A percentile compares a stretch with the other conserved stretches of the same genome.
These are phyloP conservation scores for Staurois parvus DNA, from an alignment of 2,797 vertebrate genomes.

Conservation along the genomic window DNA sequence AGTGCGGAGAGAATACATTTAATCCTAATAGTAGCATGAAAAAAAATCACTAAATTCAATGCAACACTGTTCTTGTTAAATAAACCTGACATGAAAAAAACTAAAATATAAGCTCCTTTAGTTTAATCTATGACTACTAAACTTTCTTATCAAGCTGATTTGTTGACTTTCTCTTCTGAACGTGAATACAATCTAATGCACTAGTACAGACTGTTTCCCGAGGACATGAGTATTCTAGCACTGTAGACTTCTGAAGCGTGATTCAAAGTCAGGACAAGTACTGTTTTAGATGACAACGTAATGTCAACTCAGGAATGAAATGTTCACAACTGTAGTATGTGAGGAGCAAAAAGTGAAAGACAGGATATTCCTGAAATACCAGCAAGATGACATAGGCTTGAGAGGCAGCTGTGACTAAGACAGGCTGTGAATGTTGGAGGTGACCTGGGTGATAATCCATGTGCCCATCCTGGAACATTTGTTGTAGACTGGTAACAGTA, in stretches of 20 bases:
- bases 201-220: background rate
- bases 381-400: conserved; percentile 33
- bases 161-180: background rate
- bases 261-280: background rate
- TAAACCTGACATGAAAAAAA: too few species aligned
- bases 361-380: conserved; percentile 27
- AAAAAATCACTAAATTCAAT: too few species aligned
- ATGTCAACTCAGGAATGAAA: conserved; percentile 26
- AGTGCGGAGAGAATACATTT: too few species aligned
- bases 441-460: conserved; percentile 42
- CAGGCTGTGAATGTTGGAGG: conserved; percentile 10
- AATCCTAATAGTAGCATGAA: too few species aligned
- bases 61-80: too few species aligned
- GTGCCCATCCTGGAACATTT: conserved; percentile 22
- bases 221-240: background rate
- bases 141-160: background rate
- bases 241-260: background rate
- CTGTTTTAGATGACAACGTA: conserved; percentile 26
- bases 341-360: background rate
- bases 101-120: too few species aligned
- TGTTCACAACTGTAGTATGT: conserved; percentile 33
- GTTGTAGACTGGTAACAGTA: conserved; percentile 4
- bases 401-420: conserved; percentile 32
- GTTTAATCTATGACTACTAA: too few species aligned
- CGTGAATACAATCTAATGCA: background rate